Base-by-base conservation (phyloP, 2,113 vertebrate genomes). In the Pseudois nayaur region DNA sequence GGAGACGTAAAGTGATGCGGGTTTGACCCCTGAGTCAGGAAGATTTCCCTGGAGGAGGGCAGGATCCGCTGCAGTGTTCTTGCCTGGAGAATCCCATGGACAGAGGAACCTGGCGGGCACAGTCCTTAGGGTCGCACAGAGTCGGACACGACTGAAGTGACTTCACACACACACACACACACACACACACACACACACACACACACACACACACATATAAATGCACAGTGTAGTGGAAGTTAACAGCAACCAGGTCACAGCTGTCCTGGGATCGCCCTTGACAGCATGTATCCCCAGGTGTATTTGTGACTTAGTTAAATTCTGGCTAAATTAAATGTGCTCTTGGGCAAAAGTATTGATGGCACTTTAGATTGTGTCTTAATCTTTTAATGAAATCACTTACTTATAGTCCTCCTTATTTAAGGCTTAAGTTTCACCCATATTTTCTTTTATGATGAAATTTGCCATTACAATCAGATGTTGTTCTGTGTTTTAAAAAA, bases 331-430 rank as follows among this genome's bases (percentile, higher is more conserved):
- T 31, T 57, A 36, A 59, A 11, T 60, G 1, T 5, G 17, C 31
- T 59, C 0, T 48, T 64, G 43, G 81, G 40, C 36, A 10, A 13
- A 48, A 29, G 43, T 23, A 19, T 45, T 50, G 54, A 29, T 12
- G 40, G 36, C 91, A 48, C 64, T 84, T 52, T 45, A 67, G 45
- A 33, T 40, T 95, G 88, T 48, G 60, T 83, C 92, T 96, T 97
- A 64, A 79, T 87, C n/a, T 74, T 87, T 87, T 74, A 74, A 29
- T 89, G 14, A 54, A 90, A 84, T 76, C 43, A 43, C 83, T 91
- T 88, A 82, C n/a, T 23, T 59, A 59, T 36, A 79, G 3, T 25
- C 45, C 25, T 93, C 97, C 82, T 81, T 92, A 17, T 48, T 87
- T 62, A 85, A 54, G 55, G 45, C 48, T 91, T 85, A 57, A 67